Evolutionary conservation across 2,888 invertebrate genomes (phyloP).

Genomic region (Autographa pulchrina): DNA sequence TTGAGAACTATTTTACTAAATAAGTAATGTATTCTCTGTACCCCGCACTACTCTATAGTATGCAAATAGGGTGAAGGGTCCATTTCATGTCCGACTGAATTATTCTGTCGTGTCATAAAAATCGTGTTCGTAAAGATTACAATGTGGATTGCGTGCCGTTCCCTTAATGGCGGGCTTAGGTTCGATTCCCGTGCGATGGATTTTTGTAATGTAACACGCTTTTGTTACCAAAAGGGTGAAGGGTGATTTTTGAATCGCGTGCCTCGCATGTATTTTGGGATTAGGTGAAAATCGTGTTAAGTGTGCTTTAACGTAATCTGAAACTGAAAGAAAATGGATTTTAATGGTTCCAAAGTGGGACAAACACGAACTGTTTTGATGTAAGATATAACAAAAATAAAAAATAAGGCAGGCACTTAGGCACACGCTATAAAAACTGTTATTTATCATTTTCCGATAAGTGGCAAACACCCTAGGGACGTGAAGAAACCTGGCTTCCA

Average conservation of each 20-base stretch:
- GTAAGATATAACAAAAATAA: neutral
- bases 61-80: slow-evolving; percentile 65
- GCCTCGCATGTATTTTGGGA: slow-evolving; percentile 21
- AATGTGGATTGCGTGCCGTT: slow-evolving; percentile 63
- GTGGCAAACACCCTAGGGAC: too few relatives aligned
- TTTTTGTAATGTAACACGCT: slow-evolving; percentile 51
- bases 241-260: slow-evolving; percentile 21
- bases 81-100: slow-evolving; percentile 74
- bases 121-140: slow-evolving; percentile 56
- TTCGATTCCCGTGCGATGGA: slow-evolving; percentile 64
- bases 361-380: neutral
- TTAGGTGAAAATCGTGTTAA: slow-evolving; percentile 13
- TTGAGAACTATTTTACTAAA: neutral
- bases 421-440: too few relatives aligned
- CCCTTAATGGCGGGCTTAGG: slow-evolving; percentile 59
- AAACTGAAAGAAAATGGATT: neutral
- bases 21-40: slow-evolving; percentile 16
- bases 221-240: slow-evolving; percentile 27
- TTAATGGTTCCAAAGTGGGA: neutral
- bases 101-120: slow-evolving; percentile 70
- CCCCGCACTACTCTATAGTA: slow-evolving; percentile 45
- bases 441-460: too few relatives aligned
- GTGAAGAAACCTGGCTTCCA: too few relatives aligned
- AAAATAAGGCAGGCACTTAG: neutral
- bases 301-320: neutral